Evolutionary conservation across 2,888 invertebrate species (phyloP), one percentile per base, ranked within the genome.

Genomic region (Argyresthia goedartella): DNA sequence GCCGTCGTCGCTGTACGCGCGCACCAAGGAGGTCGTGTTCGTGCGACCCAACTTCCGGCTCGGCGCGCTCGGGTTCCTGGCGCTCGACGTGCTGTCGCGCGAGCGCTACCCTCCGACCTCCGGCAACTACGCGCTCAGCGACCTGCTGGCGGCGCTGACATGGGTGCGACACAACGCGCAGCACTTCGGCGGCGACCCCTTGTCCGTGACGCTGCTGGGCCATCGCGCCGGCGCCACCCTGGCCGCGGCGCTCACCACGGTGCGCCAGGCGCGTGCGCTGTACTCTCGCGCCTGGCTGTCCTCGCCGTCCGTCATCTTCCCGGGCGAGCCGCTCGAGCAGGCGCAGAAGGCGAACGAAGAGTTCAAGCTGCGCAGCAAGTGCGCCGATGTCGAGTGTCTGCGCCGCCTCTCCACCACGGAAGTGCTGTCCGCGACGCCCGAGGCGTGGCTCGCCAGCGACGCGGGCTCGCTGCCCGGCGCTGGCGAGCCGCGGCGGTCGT

Each of bases 11-110:
- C 85, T 92, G 44, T 90, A 95, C 56, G 92, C 95, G 0, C 89
- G 91, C 48, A 90, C 92, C 2, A 91, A 92, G 55, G 93, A 95
- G 68, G 92, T 95, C 1, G 91, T 97, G 8, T 94, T 95, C 69
- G 96, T 97, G 1, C 89, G 94, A 56, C 95, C 96, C 4, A 95
- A 96, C 67, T 96, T 96, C 78, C 89, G 96, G 62, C 78, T 93
- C 55, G 93, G 92, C 0, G 89, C 91, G 49, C 88, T 93, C 53
- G 97, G 97, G 4, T 97, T 96, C 69, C 81, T 97, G 49, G 92
- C 96, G 0, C 79, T 92, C 6, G 91, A 92, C 53, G 87, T 90
- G 1, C 76, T 95, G 1, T 91, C 93, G 0, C 89, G 91, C 60
- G 85, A 91, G 0, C 88, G 90, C 15, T 91, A 94, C 67, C 93